Evolutionary conservation across 2,113 vertebrate genomes (phyloP), one percentile per base, ranked within the genome.

Genomic region (Neolamprologus devosi): DNA sequence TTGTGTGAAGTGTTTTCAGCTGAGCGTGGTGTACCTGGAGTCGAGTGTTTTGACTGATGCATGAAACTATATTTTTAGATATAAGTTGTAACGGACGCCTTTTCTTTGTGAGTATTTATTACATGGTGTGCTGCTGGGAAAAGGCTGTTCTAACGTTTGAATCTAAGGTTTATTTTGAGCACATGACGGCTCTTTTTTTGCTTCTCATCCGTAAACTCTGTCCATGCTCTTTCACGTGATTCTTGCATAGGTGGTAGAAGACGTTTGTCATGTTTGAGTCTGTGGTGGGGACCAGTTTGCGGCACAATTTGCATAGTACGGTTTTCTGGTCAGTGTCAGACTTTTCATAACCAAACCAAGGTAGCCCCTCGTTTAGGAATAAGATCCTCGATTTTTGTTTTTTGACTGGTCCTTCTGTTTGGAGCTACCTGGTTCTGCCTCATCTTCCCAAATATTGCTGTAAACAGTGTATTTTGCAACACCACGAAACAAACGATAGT

Each of bases 241-340:
- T 55, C 54, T 55, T 55, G 21, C 21, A 7, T 55, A 55, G 54
- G 11, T 55, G 54, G 21, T 55, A 54, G 57, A 60, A 33, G 57
- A 33, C 3, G 1, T 60, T 60, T 60, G 57, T 17, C 2, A 1
- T 17, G 57, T 60, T 17, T 60, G 26, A 30, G 28, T 60, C 16
- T 33, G 57, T 60, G 57, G 28, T 60, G 14, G 8, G 28, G 26
- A 60, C 8, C 28, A 33, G 14, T 60, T 60, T 60, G 57, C 8
- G 0, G 28, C 8, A 60, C 0, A 60, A 60, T 60, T 33, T 60
- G 28, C 0, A 33, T 19, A 17, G 57, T 60, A 60, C 28, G 0
- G 57, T 33, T 60, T 33, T 33, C 57, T 60, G 57, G 57, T 60
- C 16, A 17, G 14, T 33, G 28, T 60, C 57, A 60, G 55, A 58